Percentiles rank a stretch among this genome's conserved stretches.
Evolutionary conservation across 2,888 invertebrate species (phyloP).

Genomic region (Meteorus colon): DNA sequence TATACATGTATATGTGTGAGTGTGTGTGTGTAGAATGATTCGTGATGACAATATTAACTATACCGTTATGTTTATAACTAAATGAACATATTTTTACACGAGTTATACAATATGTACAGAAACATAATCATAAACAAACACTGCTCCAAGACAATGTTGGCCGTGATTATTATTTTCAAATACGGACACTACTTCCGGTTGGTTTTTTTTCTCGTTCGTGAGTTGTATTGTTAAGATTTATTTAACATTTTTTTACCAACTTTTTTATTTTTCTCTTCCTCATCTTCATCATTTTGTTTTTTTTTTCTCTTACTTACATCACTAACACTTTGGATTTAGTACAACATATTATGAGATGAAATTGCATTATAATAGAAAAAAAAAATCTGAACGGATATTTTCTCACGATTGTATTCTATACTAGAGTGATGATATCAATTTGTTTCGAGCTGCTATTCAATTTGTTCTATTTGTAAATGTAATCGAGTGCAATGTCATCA

Average conservation of each 20-base stretch:
- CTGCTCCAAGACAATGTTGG: conserved; percentile 46
- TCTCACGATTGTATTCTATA: neutral
- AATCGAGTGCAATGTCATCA: conserved; percentile 12
- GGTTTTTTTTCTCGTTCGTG: conserved; percentile 18
- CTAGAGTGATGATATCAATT: neutral
- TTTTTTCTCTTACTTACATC: conserved; percentile 25
- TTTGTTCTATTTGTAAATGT: conserved; percentile 26
- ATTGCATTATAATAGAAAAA: conserved; percentile 34
- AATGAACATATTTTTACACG: conserved; percentile 72
- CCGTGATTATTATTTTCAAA: conserved; percentile 22
- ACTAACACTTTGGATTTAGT: conserved; percentile 41
- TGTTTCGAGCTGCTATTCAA: neutral
- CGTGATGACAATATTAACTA: conserved; percentile 71
- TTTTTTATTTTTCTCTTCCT: conserved; percentile 34
- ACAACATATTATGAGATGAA: conserved; percentile 29
- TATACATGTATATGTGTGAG: neutral
- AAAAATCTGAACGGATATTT: conserved; percentile 32
- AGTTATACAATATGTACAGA: conserved; percentile 74
- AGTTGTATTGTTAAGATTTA: conserved; percentile 30
- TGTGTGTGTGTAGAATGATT: conserved; percentile 67
- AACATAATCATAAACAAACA: conserved; percentile 67
- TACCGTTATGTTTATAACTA: conserved; percentile 70
- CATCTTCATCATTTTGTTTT: conserved; percentile 41
- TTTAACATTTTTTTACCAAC: conserved; percentile 35
- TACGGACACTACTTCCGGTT: neutral